Percentiles rank a stretch among this genome's conserved stretches.
Conservation (phyloP, 2,797 vertebrate genomes). For the Chelon auratus region DNA sequence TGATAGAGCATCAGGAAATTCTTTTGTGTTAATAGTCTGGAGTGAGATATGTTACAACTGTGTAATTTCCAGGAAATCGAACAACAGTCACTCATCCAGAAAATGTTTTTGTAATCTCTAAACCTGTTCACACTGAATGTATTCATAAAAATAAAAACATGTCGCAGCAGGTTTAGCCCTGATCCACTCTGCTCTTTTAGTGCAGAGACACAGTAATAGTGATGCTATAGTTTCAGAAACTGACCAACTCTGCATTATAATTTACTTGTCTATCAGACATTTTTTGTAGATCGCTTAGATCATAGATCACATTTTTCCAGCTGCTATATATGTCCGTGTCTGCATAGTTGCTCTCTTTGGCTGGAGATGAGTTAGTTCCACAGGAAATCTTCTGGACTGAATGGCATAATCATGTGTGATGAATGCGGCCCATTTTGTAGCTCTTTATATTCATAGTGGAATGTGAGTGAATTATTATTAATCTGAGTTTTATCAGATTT, state of each 20-base stretch:
- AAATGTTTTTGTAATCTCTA: not conserved
- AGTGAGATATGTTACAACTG: not conserved
- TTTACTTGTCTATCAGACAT: not conserved
- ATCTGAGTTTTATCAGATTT: too few species aligned
- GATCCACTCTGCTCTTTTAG: constrained; percentile 6
- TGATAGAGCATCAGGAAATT: not conserved
- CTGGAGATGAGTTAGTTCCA: too few species aligned
- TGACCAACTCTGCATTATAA: too few species aligned
- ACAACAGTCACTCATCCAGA: not conserved
- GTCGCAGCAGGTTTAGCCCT: constrained; percentile 12
- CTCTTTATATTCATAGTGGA: too few species aligned
- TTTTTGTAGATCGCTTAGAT: not conserved
- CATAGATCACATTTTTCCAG: too few species aligned
- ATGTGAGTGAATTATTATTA: too few species aligned
- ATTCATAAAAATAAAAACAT: constrained; percentile 8
- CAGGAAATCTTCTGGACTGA: too few species aligned
- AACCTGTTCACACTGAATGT: not conserved
- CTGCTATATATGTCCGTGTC: too few species aligned
- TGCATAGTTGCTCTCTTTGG: too few species aligned
- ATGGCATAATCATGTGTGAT: too few species aligned
- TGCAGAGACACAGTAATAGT: not conserved
- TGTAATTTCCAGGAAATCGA: not conserved
- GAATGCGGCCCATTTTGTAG: too few species aligned
- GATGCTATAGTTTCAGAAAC: not conserved
- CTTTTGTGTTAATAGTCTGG: not conserved